Evolutionary conservation across 2,797 vertebrate species (phyloP).

Genomic region (Poecile montanus): DNA sequence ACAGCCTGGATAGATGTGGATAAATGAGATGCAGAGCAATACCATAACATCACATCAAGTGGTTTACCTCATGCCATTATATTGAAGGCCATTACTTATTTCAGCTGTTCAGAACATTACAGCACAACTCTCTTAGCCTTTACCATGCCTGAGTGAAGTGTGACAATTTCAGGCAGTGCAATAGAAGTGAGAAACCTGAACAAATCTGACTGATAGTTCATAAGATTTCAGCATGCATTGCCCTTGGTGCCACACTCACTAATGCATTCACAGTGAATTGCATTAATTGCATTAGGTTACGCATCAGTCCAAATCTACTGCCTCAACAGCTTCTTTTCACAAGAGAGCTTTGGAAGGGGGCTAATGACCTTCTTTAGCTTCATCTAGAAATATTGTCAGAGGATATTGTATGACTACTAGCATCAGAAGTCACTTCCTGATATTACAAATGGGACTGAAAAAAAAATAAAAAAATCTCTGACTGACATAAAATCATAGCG

Average conservation of each 20-base stretch:
- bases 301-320: not conserved
- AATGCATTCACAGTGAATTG: not conserved
- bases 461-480: not conserved
- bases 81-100: not conserved
- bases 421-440: not conserved
- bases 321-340: not conserved
- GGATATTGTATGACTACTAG: not conserved
- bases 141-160: not conserved
- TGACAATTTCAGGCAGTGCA: not conserved
- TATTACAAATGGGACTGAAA: not conserved
- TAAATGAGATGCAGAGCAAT: not conserved
- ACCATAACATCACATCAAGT: not conserved
- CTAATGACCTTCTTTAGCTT: not conserved
- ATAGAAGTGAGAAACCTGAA: conserved; percentile 1
- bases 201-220: conserved; percentile 17
- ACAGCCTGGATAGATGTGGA: not conserved
- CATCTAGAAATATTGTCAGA: not conserved
- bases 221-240: not conserved
- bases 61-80: not conserved
- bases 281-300: not conserved
- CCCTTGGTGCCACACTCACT: not conserved
- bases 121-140: not conserved
- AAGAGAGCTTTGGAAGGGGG: not conserved
- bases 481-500: not conserved
- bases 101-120: conserved; percentile 7